A percentile compares a stretch with the other conserved stretches of the same genome.
Conservation (phyloP, 2,113 vertebrate species). For the Pangasianodon gigas region DNA sequence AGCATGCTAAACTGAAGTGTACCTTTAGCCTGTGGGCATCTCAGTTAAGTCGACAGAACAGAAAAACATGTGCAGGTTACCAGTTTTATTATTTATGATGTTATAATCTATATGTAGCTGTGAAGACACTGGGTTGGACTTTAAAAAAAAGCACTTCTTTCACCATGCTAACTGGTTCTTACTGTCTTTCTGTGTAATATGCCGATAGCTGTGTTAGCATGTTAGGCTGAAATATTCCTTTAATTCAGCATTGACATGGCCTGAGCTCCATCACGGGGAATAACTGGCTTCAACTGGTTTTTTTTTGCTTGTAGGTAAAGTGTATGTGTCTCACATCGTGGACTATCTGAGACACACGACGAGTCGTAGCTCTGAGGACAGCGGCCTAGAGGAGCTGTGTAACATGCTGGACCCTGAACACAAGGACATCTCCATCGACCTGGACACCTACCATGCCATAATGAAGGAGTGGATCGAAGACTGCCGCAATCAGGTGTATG, state of each 20-base stretch:
- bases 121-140: neutral
- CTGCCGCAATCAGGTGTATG: constrained; percentile 78
- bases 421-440: constrained; percentile 80
- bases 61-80: neutral
- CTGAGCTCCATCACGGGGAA: neutral
- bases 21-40: neutral
- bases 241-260: neutral
- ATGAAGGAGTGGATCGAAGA: constrained; percentile 87
- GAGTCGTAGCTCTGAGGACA: constrained; percentile 77
- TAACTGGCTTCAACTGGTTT: neutral
- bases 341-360: constrained; percentile 82
- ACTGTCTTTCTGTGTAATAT: neutral
- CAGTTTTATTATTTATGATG: neutral
- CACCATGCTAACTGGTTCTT: neutral
- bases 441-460: constrained; percentile 80
- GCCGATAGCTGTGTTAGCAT: neutral
- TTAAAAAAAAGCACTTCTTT: neutral
- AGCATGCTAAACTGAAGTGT: neutral
- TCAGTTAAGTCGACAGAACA: neutral
- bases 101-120: too few relatives aligned
- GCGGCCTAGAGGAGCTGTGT: constrained; percentile 82
- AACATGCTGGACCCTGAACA: constrained; percentile 86
- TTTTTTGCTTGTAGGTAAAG: constrained; percentile 74
- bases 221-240: neutral
- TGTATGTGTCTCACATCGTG: constrained; percentile 83